Evolutionary conservation across 2,113 vertebrate genomes (phyloP).

Genomic region (Saimiri boliviensis): DNA sequence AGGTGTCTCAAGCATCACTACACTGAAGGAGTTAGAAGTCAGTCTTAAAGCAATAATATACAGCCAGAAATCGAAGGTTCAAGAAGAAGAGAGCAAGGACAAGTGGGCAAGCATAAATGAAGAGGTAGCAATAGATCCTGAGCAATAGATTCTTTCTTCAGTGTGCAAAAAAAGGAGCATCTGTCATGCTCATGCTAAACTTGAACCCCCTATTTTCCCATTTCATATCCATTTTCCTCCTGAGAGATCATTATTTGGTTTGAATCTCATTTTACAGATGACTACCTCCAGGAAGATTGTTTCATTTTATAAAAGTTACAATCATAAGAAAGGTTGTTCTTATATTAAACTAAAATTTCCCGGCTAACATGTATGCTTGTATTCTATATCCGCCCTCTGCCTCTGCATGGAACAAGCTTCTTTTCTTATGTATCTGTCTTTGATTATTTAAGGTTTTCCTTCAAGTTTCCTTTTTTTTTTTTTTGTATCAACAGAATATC

Average conservation of each 20-base stretch:
- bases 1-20: neutral
- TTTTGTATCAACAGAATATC: neutral
- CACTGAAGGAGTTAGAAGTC: neutral
- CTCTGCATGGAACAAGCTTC: neutral
- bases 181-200: neutral
- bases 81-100: neutral
- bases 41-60: neutral
- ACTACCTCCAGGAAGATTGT: neutral
- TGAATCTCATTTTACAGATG: neutral
- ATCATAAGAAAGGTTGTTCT: neutral
- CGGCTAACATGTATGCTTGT: neutral
- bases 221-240: neutral
- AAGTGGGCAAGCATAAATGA: neutral
- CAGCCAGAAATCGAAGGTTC: neutral
- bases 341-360: neutral
- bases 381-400: neutral
- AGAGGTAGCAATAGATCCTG: fast-evolving
- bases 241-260: neutral
- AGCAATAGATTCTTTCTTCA: neutral
- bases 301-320: neutral
- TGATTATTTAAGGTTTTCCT: slow-evolving; percentile 16
- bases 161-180: fast-evolving
- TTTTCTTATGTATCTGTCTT: neutral
- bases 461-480: neutral
- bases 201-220: neutral